These are phyloP conservation scores for Hesperophylax magnus DNA, from an alignment of 1,140 invertebrate species.

Conservation along the genomic window DNA sequence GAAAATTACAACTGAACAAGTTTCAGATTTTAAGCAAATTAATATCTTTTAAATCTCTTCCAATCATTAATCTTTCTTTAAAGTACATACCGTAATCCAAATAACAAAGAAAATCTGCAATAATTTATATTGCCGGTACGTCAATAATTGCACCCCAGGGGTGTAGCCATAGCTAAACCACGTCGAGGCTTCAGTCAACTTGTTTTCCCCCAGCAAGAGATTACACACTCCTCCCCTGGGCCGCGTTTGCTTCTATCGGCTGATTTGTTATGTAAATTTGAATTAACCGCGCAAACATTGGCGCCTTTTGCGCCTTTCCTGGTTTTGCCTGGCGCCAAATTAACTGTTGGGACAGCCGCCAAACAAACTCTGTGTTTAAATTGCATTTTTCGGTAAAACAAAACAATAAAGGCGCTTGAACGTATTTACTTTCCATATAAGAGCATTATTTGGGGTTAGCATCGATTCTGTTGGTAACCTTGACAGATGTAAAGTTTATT, in stretches of 20 bases:
- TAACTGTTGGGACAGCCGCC: background rate
- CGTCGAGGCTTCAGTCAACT: constrained; percentile 15
- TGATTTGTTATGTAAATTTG: constrained; percentile 41
- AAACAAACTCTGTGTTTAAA: background rate
- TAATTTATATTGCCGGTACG: constrained; percentile 20
- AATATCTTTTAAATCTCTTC: too few relatives aligned
- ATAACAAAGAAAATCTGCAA: constrained; percentile 2
- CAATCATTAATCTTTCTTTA: too few relatives aligned
- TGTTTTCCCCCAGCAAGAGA: constrained; percentile 29
- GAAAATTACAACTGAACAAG: too few relatives aligned
- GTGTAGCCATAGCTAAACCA: background rate
- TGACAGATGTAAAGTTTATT: background rate
- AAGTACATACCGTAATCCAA: too few relatives aligned
- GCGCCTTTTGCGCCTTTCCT: constrained; percentile 10
- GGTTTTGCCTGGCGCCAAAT: background rate
- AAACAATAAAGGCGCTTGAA: background rate
- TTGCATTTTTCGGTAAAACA: background rate
- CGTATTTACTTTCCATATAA: background rate
- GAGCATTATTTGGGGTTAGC: background rate
- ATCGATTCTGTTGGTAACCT: background rate
- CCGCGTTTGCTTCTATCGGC: constrained; percentile 27
- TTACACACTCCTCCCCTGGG: constrained; percentile 26
- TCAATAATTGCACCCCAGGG: constrained; percentile 19
- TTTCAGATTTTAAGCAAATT: too few relatives aligned
- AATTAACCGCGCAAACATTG: constrained; percentile 31